Evolutionary conservation across 30 jellyfish, hydroid and myxozoan species (phyloP), one percentile per base, ranked within the genome.

Genomic region (Rhopilema esculentum): DNA sequence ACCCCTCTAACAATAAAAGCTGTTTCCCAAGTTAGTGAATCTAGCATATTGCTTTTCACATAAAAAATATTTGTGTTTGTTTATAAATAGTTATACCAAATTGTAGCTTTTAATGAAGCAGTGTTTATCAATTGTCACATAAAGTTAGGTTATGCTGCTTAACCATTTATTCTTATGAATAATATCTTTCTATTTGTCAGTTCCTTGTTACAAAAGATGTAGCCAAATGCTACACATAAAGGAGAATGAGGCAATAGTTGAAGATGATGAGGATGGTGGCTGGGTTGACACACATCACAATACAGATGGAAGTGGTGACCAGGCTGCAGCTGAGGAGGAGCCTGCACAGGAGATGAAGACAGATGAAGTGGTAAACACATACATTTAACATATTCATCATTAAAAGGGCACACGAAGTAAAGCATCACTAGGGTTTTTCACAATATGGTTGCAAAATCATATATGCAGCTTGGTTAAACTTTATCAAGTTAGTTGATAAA

Each of bases 261-360:
- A 95, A 29, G 89, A 68, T 70, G 99, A 95, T 65, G 99, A 80
- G 30, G 99, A 95, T 86, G 99, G 99, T 73, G 99, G 99, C 49
- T 95, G 99, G 99, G 99, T 95, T 0, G 99, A 95, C 70, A 95
- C 99, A 0, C 99, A 95, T 83, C 99, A 95, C 66, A 95, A 95
- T 49, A 66, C 83, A 9, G 98, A 94, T 16, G 51, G 25, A 57
- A 68, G 82, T 50, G 83, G 77, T 0, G 88, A 79, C 22, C 97
- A 84, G 25, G 65, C 31, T 16, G 75, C 91, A 6, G 67, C 72
- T 16, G 91, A 90, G 20, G 99, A 94, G 26, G 98, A 94, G 69
- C 87, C 92, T 19, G 82, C 88, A 22, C 92, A 79, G 61, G 98
- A 93, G n/a, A 93, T 93, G 96, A 79, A 93, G 71, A 82, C 64